Evolutionary conservation across 2,888 invertebrate species (phyloP), one percentile per base, ranked within the genome.

Genomic region (Lepidochitona cinerea): DNA sequence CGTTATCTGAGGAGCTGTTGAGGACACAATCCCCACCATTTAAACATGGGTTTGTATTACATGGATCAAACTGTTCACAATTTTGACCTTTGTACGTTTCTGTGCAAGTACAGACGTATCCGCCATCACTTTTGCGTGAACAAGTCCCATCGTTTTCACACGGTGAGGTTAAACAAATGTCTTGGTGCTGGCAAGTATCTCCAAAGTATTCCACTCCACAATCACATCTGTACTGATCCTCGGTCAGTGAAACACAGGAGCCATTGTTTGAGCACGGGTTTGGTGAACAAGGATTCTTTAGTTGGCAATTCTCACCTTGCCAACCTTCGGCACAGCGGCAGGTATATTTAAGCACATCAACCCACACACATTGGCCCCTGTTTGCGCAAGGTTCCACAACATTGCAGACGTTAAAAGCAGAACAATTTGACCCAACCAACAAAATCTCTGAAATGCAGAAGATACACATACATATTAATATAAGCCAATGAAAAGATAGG

Each of bases 281-380:
- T 9, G 23, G n/a, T 7, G 70, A 53, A 54, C 87, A 87, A 7
- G 78, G 71, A 72, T 87, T 80, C 33, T 75, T 73, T 54, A 75
- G 80, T 14, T 84, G 81, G 37, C 87, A 87, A 72, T 83, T 83
- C 4, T 74, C 71, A 5, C 87, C 86, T 9, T 73, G 75, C 83
- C 84, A 85, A 7, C 84, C 86, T 5, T 64, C 23, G 18, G 64
- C 33, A 65, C 71, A 71, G n/a, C 37, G 33, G 37, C 71, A 71
- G 14, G 41, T n/a, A 29, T 35, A 71, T 33, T 64, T 32, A 23
- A 37, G 12, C 26, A 18, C 52, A 23, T 37, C 66, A n/a, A 18
- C 37, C 23, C 37, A 54, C 37, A 41, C n/a, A 26, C 71, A 71
- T 3, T 18, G 33, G 3, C 54, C 71, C 3, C 65, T 41, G 37